Base-by-base conservation (phyloP, 2,888 invertebrate genomes). In the Amphipoea lucens region DNA sequence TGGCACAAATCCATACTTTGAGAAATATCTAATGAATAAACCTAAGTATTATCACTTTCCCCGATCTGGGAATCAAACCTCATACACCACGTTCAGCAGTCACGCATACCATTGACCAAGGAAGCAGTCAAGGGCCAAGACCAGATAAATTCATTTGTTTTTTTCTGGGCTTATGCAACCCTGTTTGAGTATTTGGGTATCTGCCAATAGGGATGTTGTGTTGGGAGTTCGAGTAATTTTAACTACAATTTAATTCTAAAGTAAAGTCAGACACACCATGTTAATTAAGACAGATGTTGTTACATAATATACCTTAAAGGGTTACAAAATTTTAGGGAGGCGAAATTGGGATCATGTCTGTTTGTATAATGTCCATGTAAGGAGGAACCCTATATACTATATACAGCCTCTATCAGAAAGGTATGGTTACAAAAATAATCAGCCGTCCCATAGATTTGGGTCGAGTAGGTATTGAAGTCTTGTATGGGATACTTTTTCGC, bases 191-290 rank as follows among this genome's bases (percentile, higher is more conserved):
- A 62, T 83, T 82, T 82, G 84, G 74, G 54, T 66, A 60, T 14
- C 17, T 67, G 74, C 74, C 79, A 78, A 78, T 60, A 66, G 68
- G 23, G 63, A 65, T 72, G 74, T 74, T 40, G 68, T 78, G 67
- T 72, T 62, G 54, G 29, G 23, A 65, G 54, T 75, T 54, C 29
- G 20, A 29, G 68, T 74, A 63, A 71, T 67, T 74, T 76, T 48
- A 42, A 51, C 48, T 81, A 63, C 54, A 86, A 82, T 66, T 76
- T 57, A 85, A 81, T 74, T 63, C 23, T 54, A 40, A 40, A 67
- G 29, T 68, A 14, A 71, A 45, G 54, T 54, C 60, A 57, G 23
- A 65, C 60, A 51, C 17, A 40, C 65, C n/a, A 54, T 62, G 65
- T 66, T 57, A 85, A 74, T 80, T 74, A 66, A 70, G 29, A 66